A percentile compares a stretch with the other conserved stretches of the same genome.
Evolutionary conservation across 2,113 vertebrate genomes (phyloP).

Genomic region (Oncorhynchus mykiss): DNA sequence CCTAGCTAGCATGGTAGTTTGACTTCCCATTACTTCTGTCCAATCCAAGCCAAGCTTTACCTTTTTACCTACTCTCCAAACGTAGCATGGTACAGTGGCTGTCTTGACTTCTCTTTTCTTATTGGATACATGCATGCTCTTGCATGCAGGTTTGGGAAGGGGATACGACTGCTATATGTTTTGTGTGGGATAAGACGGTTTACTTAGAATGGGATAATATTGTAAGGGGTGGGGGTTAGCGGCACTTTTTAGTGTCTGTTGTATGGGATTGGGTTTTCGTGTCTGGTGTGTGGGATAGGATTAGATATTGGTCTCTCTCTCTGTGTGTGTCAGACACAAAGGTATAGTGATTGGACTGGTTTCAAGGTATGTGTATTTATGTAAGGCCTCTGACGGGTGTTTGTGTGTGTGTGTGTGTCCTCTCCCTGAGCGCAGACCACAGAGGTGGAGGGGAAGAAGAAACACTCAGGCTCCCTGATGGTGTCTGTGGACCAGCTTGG

Average conservation of each 20-base stretch:
- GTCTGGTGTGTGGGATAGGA: not conserved
- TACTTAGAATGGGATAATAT: too few relatives aligned
- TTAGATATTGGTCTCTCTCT: not conserved
- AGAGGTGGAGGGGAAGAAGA: slow-evolving; percentile 92
- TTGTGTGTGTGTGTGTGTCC: slow-evolving; percentile 24
- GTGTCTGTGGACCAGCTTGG: slow-evolving; percentile 97
- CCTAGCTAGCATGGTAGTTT: slow-evolving; percentile 46
- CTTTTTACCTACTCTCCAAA: slow-evolving; percentile 50
- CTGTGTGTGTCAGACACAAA: not conserved
- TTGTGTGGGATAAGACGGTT: not conserved
- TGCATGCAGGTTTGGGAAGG: slow-evolving; percentile 56
- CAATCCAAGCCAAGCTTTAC: slow-evolving; percentile 40
- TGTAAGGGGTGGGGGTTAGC: not conserved
- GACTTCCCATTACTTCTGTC: slow-evolving; percentile 58
- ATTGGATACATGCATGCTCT: slow-evolving; percentile 66
- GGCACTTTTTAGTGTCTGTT: slow-evolving; percentile 12
- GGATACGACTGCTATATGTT: slow-evolving; percentile 23
- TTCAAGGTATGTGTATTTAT: slow-evolving; percentile 5
- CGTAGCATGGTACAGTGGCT: slow-evolving; percentile 70
- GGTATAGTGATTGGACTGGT: too few relatives aligned
- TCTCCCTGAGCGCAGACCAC: slow-evolving; percentile 79
- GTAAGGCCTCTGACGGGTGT: slow-evolving; percentile 1
- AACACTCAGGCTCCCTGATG: slow-evolving; percentile 91
- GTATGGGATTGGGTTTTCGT: slow-evolving; percentile 4
- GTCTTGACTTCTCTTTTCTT: slow-evolving; percentile 52